A percentile compares a stretch with the other conserved stretches of the same genome.
These are phyloP conservation scores for Morus bassanus DNA, from an alignment of 2,797 vertebrate genomes.

Conservation along the genomic window DNA sequence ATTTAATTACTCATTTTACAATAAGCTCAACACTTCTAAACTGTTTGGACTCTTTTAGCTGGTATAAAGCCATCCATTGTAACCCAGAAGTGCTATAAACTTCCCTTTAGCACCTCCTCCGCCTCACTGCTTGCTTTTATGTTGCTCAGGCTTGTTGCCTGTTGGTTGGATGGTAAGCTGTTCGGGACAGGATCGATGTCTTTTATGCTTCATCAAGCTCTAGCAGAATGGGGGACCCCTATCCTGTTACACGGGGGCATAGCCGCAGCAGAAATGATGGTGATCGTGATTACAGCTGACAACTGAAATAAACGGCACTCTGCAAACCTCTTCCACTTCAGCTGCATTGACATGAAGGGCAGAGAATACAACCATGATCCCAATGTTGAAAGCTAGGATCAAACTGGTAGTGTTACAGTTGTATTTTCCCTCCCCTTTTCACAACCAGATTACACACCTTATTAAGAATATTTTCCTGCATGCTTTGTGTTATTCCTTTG, in stretches of 20 bases:
- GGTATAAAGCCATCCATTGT: not conserved
- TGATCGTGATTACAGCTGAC: slow-evolving; percentile 13
- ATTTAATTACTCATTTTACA: not conserved
- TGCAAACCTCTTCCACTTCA: not conserved
- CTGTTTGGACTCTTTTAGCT: not conserved
- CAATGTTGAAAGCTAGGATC: slow-evolving; percentile 4
- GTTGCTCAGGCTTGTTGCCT: not conserved
- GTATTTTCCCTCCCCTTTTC: not conserved
- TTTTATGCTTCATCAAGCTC: not conserved
- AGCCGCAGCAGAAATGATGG: not conserved
- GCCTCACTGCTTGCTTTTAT: not conserved
- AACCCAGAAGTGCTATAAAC: not conserved
- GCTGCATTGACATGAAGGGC: not conserved
- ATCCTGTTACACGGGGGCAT: not conserved
- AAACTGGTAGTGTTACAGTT: not conserved
- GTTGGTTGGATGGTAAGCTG: not conserved
- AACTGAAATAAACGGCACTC: not conserved
- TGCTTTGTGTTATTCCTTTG: not conserved
- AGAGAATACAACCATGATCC: not conserved
- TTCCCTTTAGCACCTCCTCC: not conserved
- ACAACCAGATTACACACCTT: not conserved
- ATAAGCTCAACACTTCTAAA: not conserved
- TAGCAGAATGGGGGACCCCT: not conserved
- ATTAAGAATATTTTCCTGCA: slow-evolving; percentile 2
- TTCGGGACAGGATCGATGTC: not conserved